Percentiles rank a stretch among this genome's conserved stretches.
Evolutionary conservation across 2,113 vertebrate genomes (phyloP).

Genomic region (Sialia sialis): DNA sequence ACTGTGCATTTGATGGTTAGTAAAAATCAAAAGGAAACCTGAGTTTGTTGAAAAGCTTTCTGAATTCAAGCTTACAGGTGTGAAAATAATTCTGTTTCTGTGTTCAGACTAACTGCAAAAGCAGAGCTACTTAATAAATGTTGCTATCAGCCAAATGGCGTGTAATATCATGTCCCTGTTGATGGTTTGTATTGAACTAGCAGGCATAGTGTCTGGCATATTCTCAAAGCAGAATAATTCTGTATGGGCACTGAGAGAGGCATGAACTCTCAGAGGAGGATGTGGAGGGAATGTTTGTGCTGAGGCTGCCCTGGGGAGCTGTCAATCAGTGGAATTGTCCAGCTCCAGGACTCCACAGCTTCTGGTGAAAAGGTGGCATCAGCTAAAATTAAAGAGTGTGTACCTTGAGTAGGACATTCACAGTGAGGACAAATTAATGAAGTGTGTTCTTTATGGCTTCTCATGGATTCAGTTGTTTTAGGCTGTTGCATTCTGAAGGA

Average conservation of each 20-base stretch:
- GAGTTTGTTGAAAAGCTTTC: neutral
- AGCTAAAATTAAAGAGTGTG: neutral
- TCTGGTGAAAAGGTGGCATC: neutral
- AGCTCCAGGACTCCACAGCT: fast-evolving
- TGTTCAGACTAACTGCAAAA: neutral
- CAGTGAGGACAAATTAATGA: neutral
- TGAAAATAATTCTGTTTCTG: neutral
- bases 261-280: neutral
- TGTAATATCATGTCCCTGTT: neutral
- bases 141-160: neutral
- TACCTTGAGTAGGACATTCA: neutral
- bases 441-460: fast-evolving
- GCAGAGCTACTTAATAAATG: neutral
- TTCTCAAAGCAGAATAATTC: neutral
- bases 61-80: neutral
- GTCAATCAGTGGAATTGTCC: neutral
- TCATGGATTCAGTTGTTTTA: neutral
- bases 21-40: conserved; percentile 28
- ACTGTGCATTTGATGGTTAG: conserved; percentile 50
- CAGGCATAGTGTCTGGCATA: neutral
- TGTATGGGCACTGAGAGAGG: neutral
- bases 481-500: neutral
- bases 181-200: neutral
- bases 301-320: neutral
- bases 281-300: neutral